These are phyloP conservation scores for Zaprionus camerounensis DNA, from an alignment of 1,140 invertebrate species.

Conservation along the genomic window DNA sequence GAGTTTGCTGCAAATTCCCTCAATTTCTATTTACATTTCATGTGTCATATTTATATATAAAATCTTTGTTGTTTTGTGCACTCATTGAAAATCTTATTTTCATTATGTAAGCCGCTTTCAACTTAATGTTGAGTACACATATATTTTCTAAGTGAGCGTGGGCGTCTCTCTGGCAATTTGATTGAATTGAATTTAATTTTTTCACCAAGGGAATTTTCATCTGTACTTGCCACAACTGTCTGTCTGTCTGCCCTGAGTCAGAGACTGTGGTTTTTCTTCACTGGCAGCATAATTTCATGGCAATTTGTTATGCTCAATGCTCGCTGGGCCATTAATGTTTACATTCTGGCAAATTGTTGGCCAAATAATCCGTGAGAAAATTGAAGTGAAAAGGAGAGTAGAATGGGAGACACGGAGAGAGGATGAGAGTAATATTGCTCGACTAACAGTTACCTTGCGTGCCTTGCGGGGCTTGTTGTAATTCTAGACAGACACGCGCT, in stretches of 20 bases:
- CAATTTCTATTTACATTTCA: conserved; percentile 43
- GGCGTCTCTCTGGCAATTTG: conserved; percentile 25
- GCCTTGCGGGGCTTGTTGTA: not conserved
- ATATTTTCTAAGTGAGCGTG: conserved; percentile 10
- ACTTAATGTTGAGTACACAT: conserved; percentile 22
- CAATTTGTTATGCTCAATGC: conserved; percentile 47
- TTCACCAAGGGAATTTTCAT: conserved; percentile 16
- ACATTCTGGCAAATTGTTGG: conserved; percentile 39
- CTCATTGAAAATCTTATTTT: conserved; percentile 46
- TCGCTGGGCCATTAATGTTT: conserved; percentile 49
- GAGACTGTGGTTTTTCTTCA: conserved; percentile 24
- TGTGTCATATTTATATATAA: conserved; percentile 2
- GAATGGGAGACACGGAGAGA: not conserved
- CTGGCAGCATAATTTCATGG: conserved; percentile 38
- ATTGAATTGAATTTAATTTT: conserved; percentile 48
- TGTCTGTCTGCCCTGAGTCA: conserved; percentile 8
- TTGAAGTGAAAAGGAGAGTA: not conserved
- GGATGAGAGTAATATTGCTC: not conserved
- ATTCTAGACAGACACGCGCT: not conserved
- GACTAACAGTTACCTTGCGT: not conserved
- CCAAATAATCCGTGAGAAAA: conserved; percentile 10
- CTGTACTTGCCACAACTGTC: not conserved
- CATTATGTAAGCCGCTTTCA: conserved; percentile 61
- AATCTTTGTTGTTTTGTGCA: conserved; percentile 11
- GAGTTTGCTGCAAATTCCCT: conserved; percentile 1